Percentiles rank a stretch among this genome's conserved stretches.
These are phyloP conservation scores for Bimastos eiseni DNA, from an alignment of 2,888 invertebrate genomes.

Conservation along the genomic window DNA sequence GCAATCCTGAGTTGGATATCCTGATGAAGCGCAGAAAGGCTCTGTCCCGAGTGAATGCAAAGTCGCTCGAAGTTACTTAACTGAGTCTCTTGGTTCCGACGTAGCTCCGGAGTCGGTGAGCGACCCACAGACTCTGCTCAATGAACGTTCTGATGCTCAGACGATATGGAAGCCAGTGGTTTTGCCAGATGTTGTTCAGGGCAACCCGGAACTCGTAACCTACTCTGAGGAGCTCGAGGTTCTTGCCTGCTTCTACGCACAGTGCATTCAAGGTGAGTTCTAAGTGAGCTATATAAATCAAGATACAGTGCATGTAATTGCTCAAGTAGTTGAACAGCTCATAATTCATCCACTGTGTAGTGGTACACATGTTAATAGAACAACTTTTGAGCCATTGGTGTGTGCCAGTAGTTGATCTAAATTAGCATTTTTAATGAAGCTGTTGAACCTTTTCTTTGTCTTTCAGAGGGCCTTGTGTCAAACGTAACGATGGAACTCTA, in stretches of 20 bases:
- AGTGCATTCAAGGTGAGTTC: constrained; percentile 67
- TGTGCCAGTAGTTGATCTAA: neutral
- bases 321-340: neutral
- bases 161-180: neutral
- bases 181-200: constrained; percentile 44
- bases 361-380: too few relatives aligned
- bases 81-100: neutral
- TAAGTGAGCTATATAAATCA: too few relatives aligned
- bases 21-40: neutral
- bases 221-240: constrained; percentile 67
- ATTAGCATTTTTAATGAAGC: neutral
- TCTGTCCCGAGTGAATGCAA: neutral
- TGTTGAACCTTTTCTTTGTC: constrained; percentile 21
- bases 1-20: neutral
- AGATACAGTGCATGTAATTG: too few relatives aligned
- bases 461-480: constrained; percentile 65
- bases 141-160: neutral
- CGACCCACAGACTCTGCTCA: neutral
- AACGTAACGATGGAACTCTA: constrained; percentile 73
- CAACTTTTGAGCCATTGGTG: too few relatives aligned
- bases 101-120: neutral
- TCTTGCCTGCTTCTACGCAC: constrained; percentile 68
- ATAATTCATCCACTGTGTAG: neutral
- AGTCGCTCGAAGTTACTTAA: neutral
- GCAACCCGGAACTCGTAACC: constrained; percentile 61